phyloP scores from a whole-genome alignment of 2,113 vertebrate species.

The Cygnus buccinator region DNA sequence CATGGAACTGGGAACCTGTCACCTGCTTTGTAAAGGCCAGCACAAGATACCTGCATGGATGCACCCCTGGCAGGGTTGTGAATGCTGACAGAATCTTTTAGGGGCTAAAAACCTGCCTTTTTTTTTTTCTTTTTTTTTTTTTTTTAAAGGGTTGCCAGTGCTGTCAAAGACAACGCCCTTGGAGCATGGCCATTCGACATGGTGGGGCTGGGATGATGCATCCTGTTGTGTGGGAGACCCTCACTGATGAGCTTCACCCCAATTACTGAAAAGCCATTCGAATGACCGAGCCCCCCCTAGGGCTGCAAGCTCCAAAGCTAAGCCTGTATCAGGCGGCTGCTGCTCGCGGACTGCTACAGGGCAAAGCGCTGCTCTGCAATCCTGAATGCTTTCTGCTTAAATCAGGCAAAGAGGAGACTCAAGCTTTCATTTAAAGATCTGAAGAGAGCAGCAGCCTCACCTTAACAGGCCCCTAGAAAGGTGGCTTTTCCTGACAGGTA shows the following conservation, averaged over 20 bases:
- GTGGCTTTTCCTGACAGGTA: background rate
- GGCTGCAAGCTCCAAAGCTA: background rate
- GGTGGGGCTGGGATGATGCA: fast-evolving
- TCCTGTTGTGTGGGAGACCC: too few species aligned
- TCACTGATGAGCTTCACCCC: background rate
- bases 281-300: background rate
- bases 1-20: background rate
- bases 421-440: background rate
- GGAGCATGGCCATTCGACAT: fast-evolving
- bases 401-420: background rate
- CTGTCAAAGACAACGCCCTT: background rate
- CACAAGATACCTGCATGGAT: too few species aligned
- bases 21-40: background rate
- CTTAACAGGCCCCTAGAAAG: fast-evolving
- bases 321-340: fast-evolving
- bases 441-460: background rate
- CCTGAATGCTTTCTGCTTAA: fast-evolving
- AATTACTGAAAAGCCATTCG: background rate
- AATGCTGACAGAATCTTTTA: background rate
- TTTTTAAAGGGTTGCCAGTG: fast-evolving
- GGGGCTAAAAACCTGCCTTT: background rate
- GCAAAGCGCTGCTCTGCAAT: background rate
- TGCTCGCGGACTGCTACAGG: fast-evolving
- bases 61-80: fast-evolving
- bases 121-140: too few species aligned